A percentile compares a stretch with the other conserved stretches of the same genome.
These are phyloP conservation scores for Cassiopea xamachana DNA, from an alignment of 30 jellyfish, hydroid and myxozoan species.

Conservation along the genomic window DNA sequence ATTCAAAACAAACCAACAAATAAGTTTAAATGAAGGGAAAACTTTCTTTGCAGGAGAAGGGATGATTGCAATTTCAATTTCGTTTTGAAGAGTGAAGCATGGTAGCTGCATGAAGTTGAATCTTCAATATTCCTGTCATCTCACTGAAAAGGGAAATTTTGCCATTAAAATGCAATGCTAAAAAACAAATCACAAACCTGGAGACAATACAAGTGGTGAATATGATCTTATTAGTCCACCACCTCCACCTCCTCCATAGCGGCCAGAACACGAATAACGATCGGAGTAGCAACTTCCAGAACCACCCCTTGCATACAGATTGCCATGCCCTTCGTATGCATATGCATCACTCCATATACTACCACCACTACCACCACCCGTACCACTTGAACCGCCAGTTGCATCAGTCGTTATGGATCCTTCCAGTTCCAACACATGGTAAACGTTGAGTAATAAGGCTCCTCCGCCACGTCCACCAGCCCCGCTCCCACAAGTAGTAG, in stretches of 20 bases:
- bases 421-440: slow-evolving; percentile 63
- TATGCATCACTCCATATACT: slow-evolving; percentile 70
- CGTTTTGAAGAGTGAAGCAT: no score
- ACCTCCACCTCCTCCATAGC: slow-evolving; percentile 80
- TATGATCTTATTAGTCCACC: slow-evolving; percentile 69
- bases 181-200: slow-evolving; percentile 24
- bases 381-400: slow-evolving; percentile 51
- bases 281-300: slow-evolving; percentile 55
- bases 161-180: not conserved
- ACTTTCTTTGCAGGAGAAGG: no score
- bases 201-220: slow-evolving; percentile 67
- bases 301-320: slow-evolving; percentile 70
- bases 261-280: slow-evolving; percentile 8
- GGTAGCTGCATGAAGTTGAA: no score
- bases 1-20: no score
- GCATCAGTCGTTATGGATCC: slow-evolving; percentile 60
- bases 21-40: no score
- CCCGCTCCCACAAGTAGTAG: slow-evolving; percentile 61
- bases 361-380: slow-evolving; percentile 80
- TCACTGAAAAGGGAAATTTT: no score
- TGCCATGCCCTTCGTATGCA: slow-evolving; percentile 73
- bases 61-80: no score
- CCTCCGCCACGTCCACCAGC: slow-evolving; percentile 72
- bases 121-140: no score
- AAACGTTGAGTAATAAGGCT: slow-evolving; percentile 49